Evolutionary conservation across 2,888 invertebrate genomes (phyloP).

Genomic region (Temnothorax unifasciatus): DNA sequence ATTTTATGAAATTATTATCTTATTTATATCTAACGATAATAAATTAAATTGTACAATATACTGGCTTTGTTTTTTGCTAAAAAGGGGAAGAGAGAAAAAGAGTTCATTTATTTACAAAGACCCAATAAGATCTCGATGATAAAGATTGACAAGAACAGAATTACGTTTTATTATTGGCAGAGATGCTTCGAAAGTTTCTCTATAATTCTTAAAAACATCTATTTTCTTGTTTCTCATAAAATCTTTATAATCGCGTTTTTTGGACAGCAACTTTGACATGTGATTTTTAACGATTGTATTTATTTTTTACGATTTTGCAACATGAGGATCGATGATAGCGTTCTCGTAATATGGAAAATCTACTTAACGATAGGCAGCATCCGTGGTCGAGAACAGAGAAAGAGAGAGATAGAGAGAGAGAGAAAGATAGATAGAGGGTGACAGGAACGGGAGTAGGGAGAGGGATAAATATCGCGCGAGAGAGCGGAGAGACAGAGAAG

Average conservation of each 20-base stretch:
- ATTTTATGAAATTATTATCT: background rate
- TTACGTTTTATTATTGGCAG: background rate
- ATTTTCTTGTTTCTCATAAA: background rate
- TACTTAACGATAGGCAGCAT: conserved; percentile 13
- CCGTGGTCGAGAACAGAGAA: background rate
- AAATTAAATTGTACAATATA: conserved; percentile 1
- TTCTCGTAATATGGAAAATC: conserved; percentile 34
- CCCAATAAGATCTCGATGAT: background rate
- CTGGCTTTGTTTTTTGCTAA: background rate
- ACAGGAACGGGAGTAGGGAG: background rate
- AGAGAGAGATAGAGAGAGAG: background rate
- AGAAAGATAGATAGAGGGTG: background rate
- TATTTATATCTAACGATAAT: background rate
- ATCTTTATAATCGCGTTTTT: background rate
- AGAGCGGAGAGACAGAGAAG: conserved; percentile 25
- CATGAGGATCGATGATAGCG: conserved; percentile 21
- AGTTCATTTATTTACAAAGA: conserved; percentile 17
- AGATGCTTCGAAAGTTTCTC: background rate
- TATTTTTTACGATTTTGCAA: background rate
- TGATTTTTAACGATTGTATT: background rate
- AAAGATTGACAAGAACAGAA: background rate
- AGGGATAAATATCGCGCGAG: conserved; percentile 35
- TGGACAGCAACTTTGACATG: background rate
- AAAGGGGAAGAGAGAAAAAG: background rate
- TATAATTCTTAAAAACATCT: background rate